Evolutionary conservation across 1,140 invertebrate genomes (phyloP), one percentile per base, ranked within the genome.

Genomic region (Dreissena rostriformis): DNA sequence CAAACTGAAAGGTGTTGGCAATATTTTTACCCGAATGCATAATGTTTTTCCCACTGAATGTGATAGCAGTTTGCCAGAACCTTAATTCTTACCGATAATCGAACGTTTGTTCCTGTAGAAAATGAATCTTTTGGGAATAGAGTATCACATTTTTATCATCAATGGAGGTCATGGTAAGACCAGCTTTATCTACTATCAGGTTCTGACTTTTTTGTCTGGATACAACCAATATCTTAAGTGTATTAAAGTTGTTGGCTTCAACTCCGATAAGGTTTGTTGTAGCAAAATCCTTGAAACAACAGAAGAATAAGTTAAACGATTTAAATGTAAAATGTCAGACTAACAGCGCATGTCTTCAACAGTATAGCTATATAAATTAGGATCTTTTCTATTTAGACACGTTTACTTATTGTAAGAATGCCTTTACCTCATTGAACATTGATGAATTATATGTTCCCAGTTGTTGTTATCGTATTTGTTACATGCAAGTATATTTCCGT

Each of bases 61-160:
- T 39, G 8, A 2, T 5, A 39, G 8, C 39, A 39, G 39, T n/a
- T n/a, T n/a, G n/a, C n/a, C n/a, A n/a, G n/a, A n/a, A n/a, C n/a
- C 39, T 39, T 39, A 39, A 5, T 39, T 39, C 14, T 71, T 1
- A 78, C 76, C 63, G 52, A 29, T 39, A 78, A 12, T 53, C 39
- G 65, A 39, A 78, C 39, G 24, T 78, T 66, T 7, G 76, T 78
- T 29, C 24, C 68, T 0, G 61, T 17, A 1, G 10, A 15, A 55
- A 78, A 67, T 53, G 76, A 28, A 29, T 78, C 61, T 68, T 65
- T 78, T 24, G 76, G 76, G 68, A 26, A 26, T 68, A 78, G 4
- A 78, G 14, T 55, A 68, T 78, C 5, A 78, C 76, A 24, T 78
- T 65, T 19, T 67, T 78, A 15, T 78, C 76, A 29, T 53, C 51